phyloP scores from a whole-genome alignment of 2,888 invertebrate species.

The Orthosia gothica region DNA sequence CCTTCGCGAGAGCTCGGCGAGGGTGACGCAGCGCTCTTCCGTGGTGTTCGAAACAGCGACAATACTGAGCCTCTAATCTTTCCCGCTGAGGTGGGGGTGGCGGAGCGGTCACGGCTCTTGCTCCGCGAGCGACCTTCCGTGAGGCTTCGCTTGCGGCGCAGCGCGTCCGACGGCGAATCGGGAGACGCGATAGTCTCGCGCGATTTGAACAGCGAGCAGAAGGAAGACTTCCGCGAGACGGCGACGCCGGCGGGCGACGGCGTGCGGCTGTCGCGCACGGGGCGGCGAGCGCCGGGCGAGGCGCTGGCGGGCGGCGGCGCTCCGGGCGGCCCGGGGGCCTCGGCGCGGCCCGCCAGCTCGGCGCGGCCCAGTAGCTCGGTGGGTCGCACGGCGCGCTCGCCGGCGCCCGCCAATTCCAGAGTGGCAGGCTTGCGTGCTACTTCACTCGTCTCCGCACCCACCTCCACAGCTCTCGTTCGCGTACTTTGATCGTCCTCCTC shows the following conservation, averaged over 20 bases:
- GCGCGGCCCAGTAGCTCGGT: conserved; percentile 78
- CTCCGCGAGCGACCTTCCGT: conserved; percentile 92
- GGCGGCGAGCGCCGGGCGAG: conserved; percentile 67
- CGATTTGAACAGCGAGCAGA: conserved; percentile 95
- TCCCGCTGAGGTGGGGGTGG: conserved; percentile 90
- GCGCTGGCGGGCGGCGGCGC: conserved; percentile 68
- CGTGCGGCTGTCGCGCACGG: conserved; percentile 83
- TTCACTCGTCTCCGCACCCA: conserved; percentile 73
- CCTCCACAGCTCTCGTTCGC: conserved; percentile 70
- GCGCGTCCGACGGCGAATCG: conserved; percentile 91
- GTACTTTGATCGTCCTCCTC: conserved; percentile 80
- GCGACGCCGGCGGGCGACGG: conserved; percentile 93
- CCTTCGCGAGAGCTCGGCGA: conserved; percentile 83
- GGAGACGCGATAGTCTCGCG: conserved; percentile 93
- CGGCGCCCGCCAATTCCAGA: conserved; percentile 86
- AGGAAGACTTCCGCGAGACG: conserved; percentile 95
- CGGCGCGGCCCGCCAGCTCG: conserved; percentile 74
- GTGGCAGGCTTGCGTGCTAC: conserved; percentile 91
- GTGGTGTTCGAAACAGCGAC: conserved; percentile 93
- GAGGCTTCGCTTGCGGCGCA: conserved; percentile 85
- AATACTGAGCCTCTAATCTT: conserved; percentile 93
- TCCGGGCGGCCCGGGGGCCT: conserved; percentile 81
- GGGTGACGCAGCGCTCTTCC: conserved; percentile 80
- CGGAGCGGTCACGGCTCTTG: conserved; percentile 92
- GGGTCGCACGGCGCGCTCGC: conserved; percentile 80